Conservation (phyloP, 2,888 invertebrate species). For the Prenolepis imparis region DNA sequence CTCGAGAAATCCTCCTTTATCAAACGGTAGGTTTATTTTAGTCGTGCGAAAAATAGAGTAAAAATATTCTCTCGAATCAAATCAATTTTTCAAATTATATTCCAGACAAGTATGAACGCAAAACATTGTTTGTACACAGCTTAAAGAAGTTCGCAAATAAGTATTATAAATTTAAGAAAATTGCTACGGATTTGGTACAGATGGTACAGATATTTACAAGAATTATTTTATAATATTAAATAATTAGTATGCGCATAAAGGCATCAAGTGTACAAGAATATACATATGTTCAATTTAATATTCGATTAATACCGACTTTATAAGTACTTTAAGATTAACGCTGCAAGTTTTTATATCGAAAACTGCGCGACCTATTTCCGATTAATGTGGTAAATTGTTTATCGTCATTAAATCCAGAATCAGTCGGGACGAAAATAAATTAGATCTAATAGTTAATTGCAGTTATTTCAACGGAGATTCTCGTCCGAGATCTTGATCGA, state of each 20-base stretch:
- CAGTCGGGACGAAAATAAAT: conserved; percentile 9
- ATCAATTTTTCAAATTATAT: not conserved
- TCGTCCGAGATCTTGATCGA: not conserved
- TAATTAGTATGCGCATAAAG: not conserved
- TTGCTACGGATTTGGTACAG: not conserved
- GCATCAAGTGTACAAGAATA: not conserved
- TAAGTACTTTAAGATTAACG: not conserved
- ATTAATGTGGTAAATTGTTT: not conserved
- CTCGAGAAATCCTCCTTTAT: not conserved
- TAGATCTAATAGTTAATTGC: not conserved
- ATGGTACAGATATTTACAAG: not conserved
- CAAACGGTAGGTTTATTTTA: not conserved
- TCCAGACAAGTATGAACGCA: no score
- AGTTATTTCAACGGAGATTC: not conserved
- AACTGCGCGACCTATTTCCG: not conserved
- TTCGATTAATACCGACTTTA: not conserved
- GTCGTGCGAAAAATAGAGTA: not conserved
- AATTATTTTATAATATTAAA: not conserved
- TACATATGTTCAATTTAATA: not conserved
- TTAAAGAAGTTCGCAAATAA: not conserved
- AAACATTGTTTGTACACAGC: not conserved
- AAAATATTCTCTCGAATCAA: not conserved
- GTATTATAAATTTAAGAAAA: not conserved
- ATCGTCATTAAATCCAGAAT: not conserved
- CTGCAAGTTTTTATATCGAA: not conserved